phyloP scores from a whole-genome alignment of 2,797 vertebrate species.

The Lithobates sylvaticus region DNA sequence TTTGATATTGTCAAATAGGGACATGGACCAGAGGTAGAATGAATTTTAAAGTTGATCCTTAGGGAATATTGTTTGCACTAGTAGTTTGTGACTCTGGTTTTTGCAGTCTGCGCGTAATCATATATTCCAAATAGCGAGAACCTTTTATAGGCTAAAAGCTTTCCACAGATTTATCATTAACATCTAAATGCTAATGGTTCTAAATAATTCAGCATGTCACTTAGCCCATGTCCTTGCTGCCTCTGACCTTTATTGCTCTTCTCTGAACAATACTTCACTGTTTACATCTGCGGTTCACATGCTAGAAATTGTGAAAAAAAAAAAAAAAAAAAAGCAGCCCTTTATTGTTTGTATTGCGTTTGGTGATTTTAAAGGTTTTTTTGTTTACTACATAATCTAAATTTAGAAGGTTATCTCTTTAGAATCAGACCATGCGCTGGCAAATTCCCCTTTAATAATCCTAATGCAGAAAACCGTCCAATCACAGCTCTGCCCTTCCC shows the following conservation, averaged over 20 bases:
- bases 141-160: slow-evolving; percentile 69
- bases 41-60: slow-evolving; percentile 30
- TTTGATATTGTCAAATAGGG: neutral
- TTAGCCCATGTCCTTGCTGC: slow-evolving; percentile 73
- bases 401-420: slow-evolving; percentile 67
- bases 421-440: slow-evolving; percentile 67
- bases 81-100: slow-evolving; percentile 32
- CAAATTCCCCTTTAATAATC: slow-evolving; percentile 71
- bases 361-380: neutral
- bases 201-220: slow-evolving; percentile 81
- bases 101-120: slow-evolving; percentile 6
- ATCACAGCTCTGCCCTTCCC: slow-evolving; percentile 67
- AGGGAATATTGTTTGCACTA: slow-evolving; percentile 28
- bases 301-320: neutral
- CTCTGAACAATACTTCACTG: slow-evolving; percentile 59
- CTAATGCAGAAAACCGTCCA: slow-evolving; percentile 71
- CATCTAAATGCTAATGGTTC: slow-evolving; percentile 72
- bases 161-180: slow-evolving; percentile 76
- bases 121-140: slow-evolving; percentile 65
- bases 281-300: slow-evolving; percentile 58
- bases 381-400: slow-evolving; percentile 57
- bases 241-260: slow-evolving; percentile 63
- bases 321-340: neutral
- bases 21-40: neutral
- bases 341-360: slow-evolving; percentile 7